These are phyloP conservation scores for Microcebus tavaratra DNA, from an alignment of 2,113 vertebrate genomes.

Conservation along the genomic window DNA sequence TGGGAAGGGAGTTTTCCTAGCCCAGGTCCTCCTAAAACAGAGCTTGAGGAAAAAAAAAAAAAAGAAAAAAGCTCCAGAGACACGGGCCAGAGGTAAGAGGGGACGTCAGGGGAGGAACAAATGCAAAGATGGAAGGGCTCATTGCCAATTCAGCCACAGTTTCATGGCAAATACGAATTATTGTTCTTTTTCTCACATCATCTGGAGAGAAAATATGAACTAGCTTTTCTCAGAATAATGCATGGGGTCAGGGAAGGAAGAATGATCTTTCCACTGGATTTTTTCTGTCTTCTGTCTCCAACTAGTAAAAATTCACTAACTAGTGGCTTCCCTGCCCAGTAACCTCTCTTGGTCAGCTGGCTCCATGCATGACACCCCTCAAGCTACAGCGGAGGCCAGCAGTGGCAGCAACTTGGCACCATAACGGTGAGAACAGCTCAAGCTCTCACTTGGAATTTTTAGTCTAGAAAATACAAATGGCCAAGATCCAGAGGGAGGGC, in stretches of 20 bases:
- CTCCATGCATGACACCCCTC: neutral
- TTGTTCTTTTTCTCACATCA: neutral
- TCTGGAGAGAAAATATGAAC: neutral
- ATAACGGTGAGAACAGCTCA: fast-evolving
- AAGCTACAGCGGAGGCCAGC: neutral
- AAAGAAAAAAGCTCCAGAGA: neutral
- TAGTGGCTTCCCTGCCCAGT: neutral
- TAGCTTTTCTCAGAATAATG: neutral
- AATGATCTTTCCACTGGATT: neutral
- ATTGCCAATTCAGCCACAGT: neutral
- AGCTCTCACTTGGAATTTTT: neutral
- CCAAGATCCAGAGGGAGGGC: neutral
- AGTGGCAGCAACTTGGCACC: neutral
- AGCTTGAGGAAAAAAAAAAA: neutral
- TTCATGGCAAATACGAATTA: fast-evolving
- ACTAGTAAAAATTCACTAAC: neutral
- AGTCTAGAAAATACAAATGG: neutral
- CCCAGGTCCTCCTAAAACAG: neutral
- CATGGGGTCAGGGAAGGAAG: neutral
- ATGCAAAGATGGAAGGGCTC: neutral
- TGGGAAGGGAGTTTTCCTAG: neutral
- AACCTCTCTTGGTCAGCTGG: neutral
- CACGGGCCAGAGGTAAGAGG: neutral
- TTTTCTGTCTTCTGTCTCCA: neutral
- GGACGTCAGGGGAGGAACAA: fast-evolving